These are phyloP conservation scores for Arion vulgaris DNA, from an alignment of 1,140 invertebrate species.

Conservation along the genomic window DNA sequence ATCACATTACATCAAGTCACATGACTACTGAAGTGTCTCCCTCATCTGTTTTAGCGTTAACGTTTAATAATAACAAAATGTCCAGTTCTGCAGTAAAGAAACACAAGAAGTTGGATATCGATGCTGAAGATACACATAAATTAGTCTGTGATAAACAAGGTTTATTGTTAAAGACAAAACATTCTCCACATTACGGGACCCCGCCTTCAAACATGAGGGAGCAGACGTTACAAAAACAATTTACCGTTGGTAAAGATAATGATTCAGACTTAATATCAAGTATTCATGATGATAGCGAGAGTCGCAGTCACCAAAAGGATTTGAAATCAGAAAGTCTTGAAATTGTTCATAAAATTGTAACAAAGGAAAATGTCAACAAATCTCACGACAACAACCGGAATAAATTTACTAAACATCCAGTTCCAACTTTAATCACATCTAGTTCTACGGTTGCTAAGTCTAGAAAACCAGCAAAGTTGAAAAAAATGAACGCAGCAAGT, in stretches of 20 bases:
- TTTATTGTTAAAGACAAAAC: background rate
- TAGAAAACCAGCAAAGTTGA: background rate
- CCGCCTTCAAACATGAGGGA: background rate
- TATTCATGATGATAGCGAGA: background rate
- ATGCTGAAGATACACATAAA: background rate
- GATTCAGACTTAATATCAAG: background rate
- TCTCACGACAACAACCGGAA: background rate
- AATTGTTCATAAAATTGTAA: background rate
- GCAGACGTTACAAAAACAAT: background rate
- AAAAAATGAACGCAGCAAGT: background rate
- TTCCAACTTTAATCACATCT: background rate
- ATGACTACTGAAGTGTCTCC: background rate
- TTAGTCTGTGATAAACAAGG: background rate
- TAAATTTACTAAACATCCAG: background rate
- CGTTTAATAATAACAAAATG: background rate
- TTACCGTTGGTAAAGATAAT: background rate
- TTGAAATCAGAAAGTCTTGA: background rate
- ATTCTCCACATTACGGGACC: background rate
- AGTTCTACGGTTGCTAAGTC: too few species aligned
- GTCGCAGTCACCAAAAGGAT: background rate
- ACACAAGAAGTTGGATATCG: background rate
- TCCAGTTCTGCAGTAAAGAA: background rate
- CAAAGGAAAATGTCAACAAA: background rate
- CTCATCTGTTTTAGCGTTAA: background rate
- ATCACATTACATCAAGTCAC: background rate